Evolutionary conservation across 2,113 vertebrate species (phyloP).

Genomic region (Pardalotus punctatus): DNA sequence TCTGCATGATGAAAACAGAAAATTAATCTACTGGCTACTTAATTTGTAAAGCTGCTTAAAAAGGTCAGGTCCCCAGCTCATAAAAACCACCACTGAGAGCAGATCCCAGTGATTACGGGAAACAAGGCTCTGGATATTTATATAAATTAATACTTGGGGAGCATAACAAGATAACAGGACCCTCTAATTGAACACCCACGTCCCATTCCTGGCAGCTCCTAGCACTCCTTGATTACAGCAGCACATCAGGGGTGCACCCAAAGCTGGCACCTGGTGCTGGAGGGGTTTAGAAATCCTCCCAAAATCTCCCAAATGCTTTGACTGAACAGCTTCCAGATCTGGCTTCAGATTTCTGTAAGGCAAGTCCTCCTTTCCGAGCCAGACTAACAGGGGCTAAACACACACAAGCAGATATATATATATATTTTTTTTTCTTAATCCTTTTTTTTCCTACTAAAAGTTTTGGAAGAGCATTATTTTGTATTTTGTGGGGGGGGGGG

Average conservation of each 20-base stretch:
- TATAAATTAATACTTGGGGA: conserved; percentile 16
- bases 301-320: not conserved
- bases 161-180: not conserved
- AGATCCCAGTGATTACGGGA: not conserved
- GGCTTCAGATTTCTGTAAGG: not conserved
- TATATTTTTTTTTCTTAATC: not conserved
- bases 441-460: not conserved
- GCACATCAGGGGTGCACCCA: not conserved
- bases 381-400: not conserved
- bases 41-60: conserved; percentile 41
- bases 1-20: not conserved
- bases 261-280: not conserved
- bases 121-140: conserved; percentile 28
- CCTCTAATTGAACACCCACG: not conserved
- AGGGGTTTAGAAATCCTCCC: not conserved
- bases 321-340: not conserved
- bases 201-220: not conserved
- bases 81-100: not conserved
- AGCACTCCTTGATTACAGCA: not conserved
- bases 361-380: not conserved
- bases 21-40: conserved; percentile 41
- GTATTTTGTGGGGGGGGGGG: not conserved
- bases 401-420: not conserved
- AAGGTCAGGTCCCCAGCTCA: conserved; percentile 10
- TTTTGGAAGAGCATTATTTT: not conserved